Base-by-base conservation (phyloP, 2,113 vertebrate species). In the Illadopsis cleaveri region DNA sequence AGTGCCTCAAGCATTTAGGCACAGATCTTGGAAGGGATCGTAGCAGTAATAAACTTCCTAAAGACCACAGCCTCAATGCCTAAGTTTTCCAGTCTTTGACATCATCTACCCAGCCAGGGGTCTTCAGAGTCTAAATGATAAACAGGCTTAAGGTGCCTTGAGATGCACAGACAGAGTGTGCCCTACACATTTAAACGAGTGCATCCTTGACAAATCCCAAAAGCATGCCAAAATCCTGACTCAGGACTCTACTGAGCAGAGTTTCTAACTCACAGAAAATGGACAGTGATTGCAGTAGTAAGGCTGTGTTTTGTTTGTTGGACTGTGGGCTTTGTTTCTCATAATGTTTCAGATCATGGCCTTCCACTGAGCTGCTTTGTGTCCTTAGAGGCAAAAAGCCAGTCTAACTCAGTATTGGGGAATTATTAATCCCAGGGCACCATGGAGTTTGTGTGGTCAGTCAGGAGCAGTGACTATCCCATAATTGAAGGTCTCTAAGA, bases 1-100 rank as follows among this genome's bases (percentile, higher is more conserved):
- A 81, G 15, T 21, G 72, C 86, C 72, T 93, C 68, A 57, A 94
- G 88, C 80, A 82, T 33, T 61, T 66, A 69, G 68, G 64, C 38
- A 79, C 75, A 93, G 82, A 77, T 37, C 61, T 89, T 93, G 64
- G 80, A 95, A 91, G 12, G n/a, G 23, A 90, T 78, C 33, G 75
- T 27, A 62, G 47, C 58, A 85, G 60, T 31, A 89, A 92, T 25
- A 92, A 35, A 88, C 89, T 70, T 90, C 37, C 51, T 79, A 37
- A 90, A 86, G 77, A 86, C 45, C 50, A 76, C 3, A 10, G n/a
- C 42, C 38, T 62, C 79, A 78, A 8, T 53, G 54, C 56, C 47
- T 23, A 47, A 77, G 31, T 78, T 88, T 51, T 68, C 75, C 51
- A 53, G 5, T 71, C 53, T 90, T n/a, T 48, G 64, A 71, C 61